These are phyloP conservation scores for Cosmopolites sordidus DNA, from an alignment of 2,888 invertebrate genomes.

Conservation along the genomic window DNA sequence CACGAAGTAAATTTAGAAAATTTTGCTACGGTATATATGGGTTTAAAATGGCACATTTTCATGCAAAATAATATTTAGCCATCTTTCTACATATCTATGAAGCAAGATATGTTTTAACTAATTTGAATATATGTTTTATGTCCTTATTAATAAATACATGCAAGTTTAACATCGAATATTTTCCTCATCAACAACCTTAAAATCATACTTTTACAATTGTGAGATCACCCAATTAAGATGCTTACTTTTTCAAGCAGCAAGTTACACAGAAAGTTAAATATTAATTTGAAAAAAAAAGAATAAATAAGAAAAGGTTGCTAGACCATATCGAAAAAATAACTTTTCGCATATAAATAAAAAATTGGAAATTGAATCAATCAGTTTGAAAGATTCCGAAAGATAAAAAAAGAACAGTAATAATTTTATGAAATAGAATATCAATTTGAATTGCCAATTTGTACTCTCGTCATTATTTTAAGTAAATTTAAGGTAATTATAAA, in stretches of 20 bases:
- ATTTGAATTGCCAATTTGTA: conserved; percentile 19
- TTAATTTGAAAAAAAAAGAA: too few species aligned
- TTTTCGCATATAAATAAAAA: background rate
- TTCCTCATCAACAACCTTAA: background rate
- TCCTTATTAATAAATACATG: background rate
- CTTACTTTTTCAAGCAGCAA: background rate
- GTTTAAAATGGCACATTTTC: conserved; percentile 8
- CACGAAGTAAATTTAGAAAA: background rate
- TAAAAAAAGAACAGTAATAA: background rate
- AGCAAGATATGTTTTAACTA: conserved; percentile 12
- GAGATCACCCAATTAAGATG: background rate
- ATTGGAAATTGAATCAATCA: background rate
- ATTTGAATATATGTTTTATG: background rate
- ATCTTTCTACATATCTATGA: conserved; percentile 6
- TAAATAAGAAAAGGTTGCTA: too few species aligned
- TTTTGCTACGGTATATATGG: background rate
- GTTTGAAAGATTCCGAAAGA: too few species aligned
- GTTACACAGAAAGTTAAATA: background rate
- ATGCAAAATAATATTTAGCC: conserved; percentile 5
- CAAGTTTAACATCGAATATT: background rate
- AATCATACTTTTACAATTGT: background rate
- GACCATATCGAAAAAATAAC: too few species aligned
- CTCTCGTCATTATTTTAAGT: conserved; percentile 5
- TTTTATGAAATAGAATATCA: background rate
- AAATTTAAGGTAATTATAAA: conserved; percentile 2